Evolutionary conservation across 30 jellyfish, hydroid and myxozoan genomes (phyloP), one percentile per base, ranked within the genome.

Genomic region (Cassiopea xamachana): DNA sequence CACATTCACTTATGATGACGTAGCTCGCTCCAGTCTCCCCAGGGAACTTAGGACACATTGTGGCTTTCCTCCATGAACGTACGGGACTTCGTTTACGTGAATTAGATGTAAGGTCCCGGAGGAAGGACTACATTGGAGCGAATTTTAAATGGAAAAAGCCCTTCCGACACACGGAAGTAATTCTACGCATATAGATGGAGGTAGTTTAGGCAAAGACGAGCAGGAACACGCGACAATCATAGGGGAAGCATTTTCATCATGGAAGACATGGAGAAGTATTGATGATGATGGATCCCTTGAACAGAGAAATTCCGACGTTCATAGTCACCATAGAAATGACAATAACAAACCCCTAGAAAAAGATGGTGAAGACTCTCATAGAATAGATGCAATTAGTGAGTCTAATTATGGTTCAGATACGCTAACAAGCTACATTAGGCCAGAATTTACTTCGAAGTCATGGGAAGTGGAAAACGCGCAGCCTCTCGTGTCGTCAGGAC

Each of bases 61-160:
- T 59, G 64, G 61, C 74, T 51, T 46, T 83, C 91, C 17, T 69
- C 59, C 51, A 69, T 2, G 80, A 69, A 87, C 75, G 94, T 87
- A 77, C 94, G 94, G 94, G 94, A 87, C 80, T 60, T 87, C 86
- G 85, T 77, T 60, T 59, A 43, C n/a, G 60, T 0, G 80, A 81
- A 48, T 87, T 87, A 61, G 48, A 62, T 18, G 71, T 81, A 69
- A 83, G 70, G 91, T 83, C 91, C 91, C 91, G 91, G 91, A 83
- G 84, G 84, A 83, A 17, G 82, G 55, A 74, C 69, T 48, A 87
- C 58, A 76, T 87, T 68, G 94, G 94, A 87, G 94, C 94, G 94
- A 87, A 87, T 77, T 87, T 87, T 90, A 86, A 87, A 87, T 87
- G 94, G 94, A 87, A 78, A 87, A 71, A 51, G n/a, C 59, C 14